Evolutionary conservation across 2,888 invertebrate species (phyloP).

Genomic region (Drosophila merina): DNA sequence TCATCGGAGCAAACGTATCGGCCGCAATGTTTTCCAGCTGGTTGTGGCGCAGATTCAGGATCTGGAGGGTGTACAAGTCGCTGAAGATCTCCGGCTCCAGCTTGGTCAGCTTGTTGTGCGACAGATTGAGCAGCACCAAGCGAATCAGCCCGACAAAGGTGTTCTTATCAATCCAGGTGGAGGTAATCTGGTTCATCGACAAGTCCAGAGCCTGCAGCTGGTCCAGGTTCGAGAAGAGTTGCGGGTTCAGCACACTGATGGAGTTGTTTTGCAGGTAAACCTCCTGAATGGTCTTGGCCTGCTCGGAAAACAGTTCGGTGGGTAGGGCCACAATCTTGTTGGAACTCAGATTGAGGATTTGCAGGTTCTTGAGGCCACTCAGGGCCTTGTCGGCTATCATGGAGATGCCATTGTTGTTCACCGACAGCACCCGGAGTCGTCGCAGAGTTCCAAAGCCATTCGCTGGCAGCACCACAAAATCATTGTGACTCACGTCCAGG

Average conservation of each 20-base stretch:
- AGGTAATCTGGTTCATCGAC: constrained; percentile 93
- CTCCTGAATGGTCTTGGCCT: constrained; percentile 91
- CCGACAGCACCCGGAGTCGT: constrained; percentile 90
- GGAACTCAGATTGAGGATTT: constrained; percentile 94
- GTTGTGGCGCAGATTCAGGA: constrained; percentile 93
- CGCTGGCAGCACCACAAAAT: constrained; percentile 92
- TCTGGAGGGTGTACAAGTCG: constrained; percentile 93
- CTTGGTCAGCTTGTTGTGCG: constrained; percentile 92
- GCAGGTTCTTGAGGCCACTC: constrained; percentile 91
- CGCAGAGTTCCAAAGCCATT: constrained; percentile 92
- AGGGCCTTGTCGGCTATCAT: constrained; percentile 94
- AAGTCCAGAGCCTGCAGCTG: constrained; percentile 92
- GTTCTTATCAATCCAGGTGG: constrained; percentile 92
- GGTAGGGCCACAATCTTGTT: constrained; percentile 96
- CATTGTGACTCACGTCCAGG: constrained; percentile 93
- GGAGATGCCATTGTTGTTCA: constrained; percentile 95
- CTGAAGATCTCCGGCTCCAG: constrained; percentile 93
- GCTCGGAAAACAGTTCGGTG: constrained; percentile 92
- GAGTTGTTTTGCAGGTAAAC: constrained; percentile 96
- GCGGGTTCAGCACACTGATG: constrained; percentile 92
- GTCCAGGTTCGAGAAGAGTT: constrained; percentile 93
- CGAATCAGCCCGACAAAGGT: constrained; percentile 95
- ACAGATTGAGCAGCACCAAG: constrained; percentile 93
- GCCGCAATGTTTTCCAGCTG: constrained; percentile 92
- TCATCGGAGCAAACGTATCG: constrained; percentile 95